Conservation (phyloP, 2,113 vertebrate genomes). For the Sylvietta virens region DNA sequence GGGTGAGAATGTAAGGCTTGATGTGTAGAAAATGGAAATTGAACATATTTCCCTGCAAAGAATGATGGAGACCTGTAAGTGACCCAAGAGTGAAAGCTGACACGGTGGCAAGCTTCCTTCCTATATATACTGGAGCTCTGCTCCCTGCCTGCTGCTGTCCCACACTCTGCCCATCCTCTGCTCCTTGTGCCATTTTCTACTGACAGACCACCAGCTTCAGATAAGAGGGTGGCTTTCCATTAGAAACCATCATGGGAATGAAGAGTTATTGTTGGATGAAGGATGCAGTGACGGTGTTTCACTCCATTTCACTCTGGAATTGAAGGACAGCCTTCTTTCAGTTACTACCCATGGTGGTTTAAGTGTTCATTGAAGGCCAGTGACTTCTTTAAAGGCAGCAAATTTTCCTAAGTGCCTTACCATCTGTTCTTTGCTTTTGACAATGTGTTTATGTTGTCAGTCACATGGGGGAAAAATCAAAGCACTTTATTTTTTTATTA, state of each 20-base stretch:
- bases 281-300: neutral
- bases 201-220: neutral
- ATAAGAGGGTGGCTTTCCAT: neutral
- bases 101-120: neutral
- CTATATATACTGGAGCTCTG: neutral
- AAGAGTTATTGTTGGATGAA: neutral
- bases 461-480: neutral
- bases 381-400: neutral
- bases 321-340: neutral
- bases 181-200: neutral
- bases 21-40: neutral
- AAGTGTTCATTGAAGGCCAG: neutral
- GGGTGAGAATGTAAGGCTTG: neutral
- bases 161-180: neutral
- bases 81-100: neutral
- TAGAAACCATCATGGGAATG: neutral
- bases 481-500: neutral
- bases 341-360: neutral
- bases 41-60: neutral
- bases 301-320: neutral
- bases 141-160: neutral
- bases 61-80: neutral
- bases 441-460: conserved; percentile 31
- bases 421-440: conserved; percentile 20
- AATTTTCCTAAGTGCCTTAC: conserved; percentile 15